Evolutionary conservation across 2,888 invertebrate genomes (phyloP), one percentile per base, ranked within the genome.

Genomic region (Latrodectus elegans): DNA sequence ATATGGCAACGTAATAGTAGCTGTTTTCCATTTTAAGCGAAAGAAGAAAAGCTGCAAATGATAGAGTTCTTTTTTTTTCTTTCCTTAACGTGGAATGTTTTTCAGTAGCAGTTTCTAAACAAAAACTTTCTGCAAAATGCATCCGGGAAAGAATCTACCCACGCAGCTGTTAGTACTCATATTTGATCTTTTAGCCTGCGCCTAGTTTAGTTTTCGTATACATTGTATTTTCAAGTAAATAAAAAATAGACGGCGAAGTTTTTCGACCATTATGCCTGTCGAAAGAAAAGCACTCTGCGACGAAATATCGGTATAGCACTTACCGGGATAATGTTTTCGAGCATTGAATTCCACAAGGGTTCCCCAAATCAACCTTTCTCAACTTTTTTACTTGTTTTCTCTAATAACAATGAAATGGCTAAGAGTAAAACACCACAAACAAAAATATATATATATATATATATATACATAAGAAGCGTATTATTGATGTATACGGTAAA

Each of bases 21-120:
- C 73, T 67, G 81, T 81, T 81, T 74, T 81, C 81, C 81, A 74
- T 81, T 81, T 73, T 68, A 38, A 38, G 38, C 38, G 74, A 81
- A 80, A 38, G 71, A 6, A 64, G 52, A 22, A 53, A 81, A 80
- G 71, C 60, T 64, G 79, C 79, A 72, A 64, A 64, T 60, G 38
- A 79, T 75, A 22, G 55, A 76, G 65, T n/a, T 11, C 17, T 65
- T 67, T 65, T 68, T 10, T 49, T 15, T 53, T n/a, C 68, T 9
- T 38, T 70, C 49, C 64, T n/a, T 75, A 60, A 12, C 10, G 38
- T 38, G 38, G 38, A 38, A 38, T 38, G 38, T 38, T 38, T 38
- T 38, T 38, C 38, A 38, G 4, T 38, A 4, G 38, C 38, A 38
- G 38, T 38, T 38, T 38, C 38, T 38, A 38, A 38, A 38, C 38